Evolutionary conservation across 2,113 vertebrate species (phyloP), one percentile per base, ranked within the genome.

Genomic region (Pelusios castaneus): DNA sequence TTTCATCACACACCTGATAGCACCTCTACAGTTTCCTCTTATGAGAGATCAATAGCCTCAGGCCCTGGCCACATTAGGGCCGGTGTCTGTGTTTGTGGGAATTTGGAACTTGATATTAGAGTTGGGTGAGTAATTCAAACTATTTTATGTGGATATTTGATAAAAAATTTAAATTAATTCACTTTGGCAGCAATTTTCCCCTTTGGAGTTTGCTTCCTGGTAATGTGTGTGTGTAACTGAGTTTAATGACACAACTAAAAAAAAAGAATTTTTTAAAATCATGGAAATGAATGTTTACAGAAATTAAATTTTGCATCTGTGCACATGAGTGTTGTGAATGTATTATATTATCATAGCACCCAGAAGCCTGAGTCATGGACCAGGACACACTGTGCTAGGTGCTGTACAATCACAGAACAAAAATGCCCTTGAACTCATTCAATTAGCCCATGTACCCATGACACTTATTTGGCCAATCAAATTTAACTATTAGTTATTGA

Each of bases 231-330:
- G 31, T 27, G 80, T 25, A 21, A 45, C 43, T 29, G 24, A 19
- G 13, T 86, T 85, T 82, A 43, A 4, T 0, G 3, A 2, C 25
- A 2, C 82, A 34, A n/a, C 34, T 81, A 34, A 89, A 89, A 22
- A 55, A 90, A 93, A 16, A 29, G 80, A 70, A 91, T 88, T 95
- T n/a, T 88, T 49, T 91, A 91, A 95, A 90, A 25, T 60, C 24
- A 47, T 70, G 54, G 47, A 16, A 19, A 24, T 3, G 80, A 58
- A 90, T 85, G 86, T 25, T 82, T 58, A 63, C 73, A 96, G 89
- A 89, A 96, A 55, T 43, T 84, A 52, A 70, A 91, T 75, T 49
- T 92, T 70, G 29, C 91, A 49, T 82, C 92, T 70, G 54, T 31
- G 22, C 87, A 27, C 11, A 76, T 27, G 43, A 41, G 4, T 43